Base-by-base conservation (phyloP, 2,113 vertebrate genomes). In the Nesogale talazaci region DNA sequence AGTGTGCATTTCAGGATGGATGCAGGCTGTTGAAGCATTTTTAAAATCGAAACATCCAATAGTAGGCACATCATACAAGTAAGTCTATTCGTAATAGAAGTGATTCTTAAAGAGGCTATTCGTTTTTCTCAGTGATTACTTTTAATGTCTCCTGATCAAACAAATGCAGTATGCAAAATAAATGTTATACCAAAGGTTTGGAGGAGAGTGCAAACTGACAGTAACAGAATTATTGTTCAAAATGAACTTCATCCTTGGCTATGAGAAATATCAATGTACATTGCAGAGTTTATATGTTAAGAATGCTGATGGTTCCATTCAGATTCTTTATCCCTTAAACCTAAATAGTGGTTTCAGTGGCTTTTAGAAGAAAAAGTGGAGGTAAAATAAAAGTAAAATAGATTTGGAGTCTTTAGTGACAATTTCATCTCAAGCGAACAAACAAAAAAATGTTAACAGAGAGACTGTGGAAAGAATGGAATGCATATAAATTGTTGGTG, bases 11-110 rank as follows among this genome's bases (percentile, higher is more conserved):
- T 15, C 11, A 31, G 29, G 0, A 27, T 27, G 40, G 17, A 83
- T 57, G 8, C 9, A 27, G 36, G 14, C 88, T 20, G 27, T 34
- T 42, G 67, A 52, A 70, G 0, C 38, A 59, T 89, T 61, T 90
- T 79, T 6, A 27, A 86, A 70, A 69, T 67, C 59, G 8, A 29
- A 76, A 17, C 31, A 75, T 77, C 38, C 11, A 85, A 86, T 88
- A 93, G 25, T 57, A 79, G 46, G 31, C 3, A 52, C 46, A 52
- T 52, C 14, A 83, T 0, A 20, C 42, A 88, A 91, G 59, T 34
- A 63, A 69, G 69, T 85, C 6, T 59, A 57, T 23, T 86, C 8
- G 90, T 40, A 93, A 93, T 27, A 59, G 61, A 95, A 86, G 76
- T 90, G 57, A 46, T 40, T 79, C 72, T 70, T 57, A 94, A 92